Evolutionary conservation across 2,888 invertebrate species (phyloP).

Genomic region (Agrilus biguttatus): DNA sequence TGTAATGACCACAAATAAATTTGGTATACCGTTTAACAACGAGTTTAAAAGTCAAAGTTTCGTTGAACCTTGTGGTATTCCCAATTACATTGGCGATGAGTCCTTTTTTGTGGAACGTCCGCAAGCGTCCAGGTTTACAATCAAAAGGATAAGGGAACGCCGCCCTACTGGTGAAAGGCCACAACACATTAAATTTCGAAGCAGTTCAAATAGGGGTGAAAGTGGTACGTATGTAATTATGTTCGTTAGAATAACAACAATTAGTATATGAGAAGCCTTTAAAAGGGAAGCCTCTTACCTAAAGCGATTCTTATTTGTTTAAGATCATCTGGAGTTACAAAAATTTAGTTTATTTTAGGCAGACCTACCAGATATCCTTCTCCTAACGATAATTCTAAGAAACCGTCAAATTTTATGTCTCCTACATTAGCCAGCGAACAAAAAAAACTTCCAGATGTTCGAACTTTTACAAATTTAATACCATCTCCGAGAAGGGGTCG

Average conservation of each 20-base stretch:
- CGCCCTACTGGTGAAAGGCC: not conserved
- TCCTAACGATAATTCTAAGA: constrained; percentile 1
- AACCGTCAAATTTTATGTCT: constrained; percentile 19
- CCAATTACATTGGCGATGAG: not conserved
- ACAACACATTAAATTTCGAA: not conserved
- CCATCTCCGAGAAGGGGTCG: constrained; percentile 20
- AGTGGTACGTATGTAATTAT: constrained; percentile 1
- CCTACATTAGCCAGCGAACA: constrained; percentile 26
- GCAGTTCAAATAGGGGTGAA: constrained; percentile 1
- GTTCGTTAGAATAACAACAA: no score
- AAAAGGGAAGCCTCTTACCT: no score
- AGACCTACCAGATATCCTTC: no score
- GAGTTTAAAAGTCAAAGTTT: constrained; percentile 11
- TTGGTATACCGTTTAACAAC: not conserved
- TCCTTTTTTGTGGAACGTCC: not conserved
- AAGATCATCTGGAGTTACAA: no score
- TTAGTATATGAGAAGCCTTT: no score
- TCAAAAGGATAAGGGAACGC: constrained; percentile 6
- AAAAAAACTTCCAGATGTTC: constrained; percentile 21
- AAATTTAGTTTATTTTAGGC: no score
- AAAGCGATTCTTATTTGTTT: no score
- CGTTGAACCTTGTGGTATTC: constrained; percentile 5
- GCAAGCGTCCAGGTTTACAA: constrained; percentile 9
- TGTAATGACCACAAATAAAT: constrained; percentile 8
- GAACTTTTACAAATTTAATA: constrained; percentile 16